Evolutionary conservation across 2,113 vertebrate genomes (phyloP), one percentile per base, ranked within the genome.

Genomic region (Gallinago media): DNA sequence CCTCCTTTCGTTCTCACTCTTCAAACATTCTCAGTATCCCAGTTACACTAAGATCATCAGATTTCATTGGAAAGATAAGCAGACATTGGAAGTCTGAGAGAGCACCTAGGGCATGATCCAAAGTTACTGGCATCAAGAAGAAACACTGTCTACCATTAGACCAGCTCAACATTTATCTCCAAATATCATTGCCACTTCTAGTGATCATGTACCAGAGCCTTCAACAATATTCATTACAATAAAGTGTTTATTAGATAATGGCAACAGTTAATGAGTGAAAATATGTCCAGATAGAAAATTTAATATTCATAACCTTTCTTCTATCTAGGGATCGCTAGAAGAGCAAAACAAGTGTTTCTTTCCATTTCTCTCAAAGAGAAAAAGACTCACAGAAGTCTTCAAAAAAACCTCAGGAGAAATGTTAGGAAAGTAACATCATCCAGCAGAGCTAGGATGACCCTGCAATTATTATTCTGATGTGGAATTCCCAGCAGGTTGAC

Each of bases 391-490:
- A 68, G 78, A 89, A 83, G 70, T 27, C 86, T 92, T 93, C 75
- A 88, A 92, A 87, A 23, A 85, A 95, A 91, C 40, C 87, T 47
- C 66, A 56, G 55, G 52, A 70, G 66, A 95, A 95, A 29, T 8
- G 20, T 79, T 94, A 89, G 47, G 65, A 96, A 96, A 94, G 36
- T 18, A 96, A 80, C 31, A 55, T 44, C 22, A 17, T 38, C 68
- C 80, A 84, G 58, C 50, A 78, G 52, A 83, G 46, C 38, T 81
- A 65, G 67, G 44, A 84, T 92, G 97, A 97, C 89, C 82, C 59
- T 93, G 76, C 52, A 92, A 92, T 96, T 95, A 81, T 75, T 95
- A 87, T 96, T 96, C 95, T 90, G 84, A 78, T 91, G 80, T 91
- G 85, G 91, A 96, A 83, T 92, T 78, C 77, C 56, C 77, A 87